Evolutionary conservation across 2,797 vertebrate species (phyloP), one percentile per base, ranked within the genome.

Genomic region (Zenarchopterus dispar): DNA sequence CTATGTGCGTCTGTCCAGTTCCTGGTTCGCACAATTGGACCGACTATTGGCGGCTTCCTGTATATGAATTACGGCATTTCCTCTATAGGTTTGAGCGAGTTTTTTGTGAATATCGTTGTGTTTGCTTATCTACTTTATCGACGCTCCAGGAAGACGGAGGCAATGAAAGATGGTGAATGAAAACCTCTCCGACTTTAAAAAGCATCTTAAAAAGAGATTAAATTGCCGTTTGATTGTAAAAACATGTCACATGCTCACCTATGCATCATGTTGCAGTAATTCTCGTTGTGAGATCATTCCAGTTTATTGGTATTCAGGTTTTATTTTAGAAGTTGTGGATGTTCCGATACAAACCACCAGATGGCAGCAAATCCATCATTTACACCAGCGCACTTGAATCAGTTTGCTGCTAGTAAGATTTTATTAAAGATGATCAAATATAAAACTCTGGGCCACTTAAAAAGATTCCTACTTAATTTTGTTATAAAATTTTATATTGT

Each of bases 21-120:
- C 0, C 84, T 99, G 59, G 91, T 94, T 1, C 93, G 94, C 28
- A 97, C 95, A 0, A 56, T 99, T 13, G 96, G 95, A 2, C 97
- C 97, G n/a, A 95, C 96, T 0, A 72, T 94, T 0, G 96, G 96
- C 0, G 96, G 96, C 73, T 77, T 96, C 81, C 79, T 99, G 15
- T 98, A 97, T 59, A 88, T 92, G 60, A 89, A 82, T 47, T 96
- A 95, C 0, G 97, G 96, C 0, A 84, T 98, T n/a, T 52, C 93
- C 0, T 89, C 95, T 13, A 96, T 99, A 0, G 97, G 97, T n/a
- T 84, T 92, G 0, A 89, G 95, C 60, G 94, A 98, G 80, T 88
- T 94, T n/a, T 36, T 66, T 0, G 76, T 97, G 47, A 98, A 95
- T 24, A 1, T 79, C 0, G 26, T 45, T 0, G 86, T 98, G 57